Evolutionary conservation across 2,888 invertebrate species (phyloP).

Genomic region (Chaetogeoica ovagalla): DNA sequence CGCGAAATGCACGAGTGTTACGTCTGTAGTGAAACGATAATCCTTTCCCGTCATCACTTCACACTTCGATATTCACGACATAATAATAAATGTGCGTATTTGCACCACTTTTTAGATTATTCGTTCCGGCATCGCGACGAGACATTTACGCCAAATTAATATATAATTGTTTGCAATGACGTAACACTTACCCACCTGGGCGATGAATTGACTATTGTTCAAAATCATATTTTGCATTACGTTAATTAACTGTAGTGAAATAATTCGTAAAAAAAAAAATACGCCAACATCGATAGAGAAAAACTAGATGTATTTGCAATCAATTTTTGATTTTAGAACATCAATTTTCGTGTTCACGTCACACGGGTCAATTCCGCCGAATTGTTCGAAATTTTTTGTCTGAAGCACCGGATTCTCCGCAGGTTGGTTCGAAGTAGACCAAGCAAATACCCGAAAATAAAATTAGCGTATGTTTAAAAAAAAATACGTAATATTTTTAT

Average conservation of each 20-base stretch:
- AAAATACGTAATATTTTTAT: too few species aligned
- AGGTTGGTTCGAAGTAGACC: too few species aligned
- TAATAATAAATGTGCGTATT: neutral
- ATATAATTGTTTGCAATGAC: neutral
- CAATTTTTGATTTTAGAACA: too few species aligned
- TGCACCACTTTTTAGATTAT: slow-evolving; percentile 7
- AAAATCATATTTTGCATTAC: slow-evolving; percentile 12
- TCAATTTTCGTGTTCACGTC: too few species aligned
- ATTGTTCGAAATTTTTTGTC: too few species aligned
- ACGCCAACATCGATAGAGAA: neutral
- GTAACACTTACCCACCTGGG: neutral
- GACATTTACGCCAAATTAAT: slow-evolving; percentile 15
- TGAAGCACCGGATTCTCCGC: too few species aligned
- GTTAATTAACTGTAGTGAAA: neutral
- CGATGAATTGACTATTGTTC: slow-evolving; percentile 40
- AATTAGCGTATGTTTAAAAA: too few species aligned
- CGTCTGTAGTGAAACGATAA: slow-evolving; percentile 11
- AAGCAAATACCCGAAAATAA: too few species aligned
- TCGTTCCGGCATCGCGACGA: slow-evolving; percentile 19
- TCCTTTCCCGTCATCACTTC: neutral
- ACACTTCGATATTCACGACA: neutral
- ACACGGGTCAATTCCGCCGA: too few species aligned
- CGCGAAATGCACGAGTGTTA: neutral
- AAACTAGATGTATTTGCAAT: too few species aligned
- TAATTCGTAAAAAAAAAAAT: neutral